These are phyloP conservation scores for Chalcis sispes DNA, from an alignment of 2,888 invertebrate genomes.

Conservation along the genomic window DNA sequence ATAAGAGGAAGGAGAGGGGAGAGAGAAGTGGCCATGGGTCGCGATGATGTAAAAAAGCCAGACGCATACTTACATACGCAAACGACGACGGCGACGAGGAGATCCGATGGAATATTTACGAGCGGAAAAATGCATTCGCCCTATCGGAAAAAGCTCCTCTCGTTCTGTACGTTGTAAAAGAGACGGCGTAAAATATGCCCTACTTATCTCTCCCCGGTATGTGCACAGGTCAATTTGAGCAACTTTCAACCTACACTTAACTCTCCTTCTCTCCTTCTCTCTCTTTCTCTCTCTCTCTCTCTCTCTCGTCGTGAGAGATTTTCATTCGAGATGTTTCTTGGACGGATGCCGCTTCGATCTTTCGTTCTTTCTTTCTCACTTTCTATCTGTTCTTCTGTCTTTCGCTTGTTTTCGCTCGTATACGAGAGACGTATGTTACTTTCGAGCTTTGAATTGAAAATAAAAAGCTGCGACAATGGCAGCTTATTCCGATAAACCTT, in stretches of 20 bases:
- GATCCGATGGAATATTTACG: conserved; percentile 55
- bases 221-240: conserved; percentile 34
- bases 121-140: conserved; percentile 54
- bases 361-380: too few species aligned
- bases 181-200: conserved; percentile 47
- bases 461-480: conserved; percentile 28
- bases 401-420: not conserved
- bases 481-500: conserved; percentile 21
- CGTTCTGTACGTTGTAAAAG: conserved; percentile 27
- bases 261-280: not conserved
- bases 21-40: not conserved
- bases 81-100: too few species aligned
- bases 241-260: not conserved
- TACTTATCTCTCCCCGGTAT: too few species aligned
- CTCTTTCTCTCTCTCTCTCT: too few species aligned
- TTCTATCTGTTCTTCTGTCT: too few species aligned
- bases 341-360: conserved; percentile 11
- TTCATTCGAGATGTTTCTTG: not conserved
- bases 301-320: not conserved
- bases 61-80: too few species aligned
- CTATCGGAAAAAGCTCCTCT: conserved; percentile 6
- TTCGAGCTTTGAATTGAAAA: conserved; percentile 33
- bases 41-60: too few species aligned
- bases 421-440: too few species aligned
- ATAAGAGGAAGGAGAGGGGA: not conserved